A percentile compares a stretch with the other conserved stretches of the same genome.
Conservation (phyloP, 2,797 vertebrate genomes). For the Myotis findleyi region DNA sequence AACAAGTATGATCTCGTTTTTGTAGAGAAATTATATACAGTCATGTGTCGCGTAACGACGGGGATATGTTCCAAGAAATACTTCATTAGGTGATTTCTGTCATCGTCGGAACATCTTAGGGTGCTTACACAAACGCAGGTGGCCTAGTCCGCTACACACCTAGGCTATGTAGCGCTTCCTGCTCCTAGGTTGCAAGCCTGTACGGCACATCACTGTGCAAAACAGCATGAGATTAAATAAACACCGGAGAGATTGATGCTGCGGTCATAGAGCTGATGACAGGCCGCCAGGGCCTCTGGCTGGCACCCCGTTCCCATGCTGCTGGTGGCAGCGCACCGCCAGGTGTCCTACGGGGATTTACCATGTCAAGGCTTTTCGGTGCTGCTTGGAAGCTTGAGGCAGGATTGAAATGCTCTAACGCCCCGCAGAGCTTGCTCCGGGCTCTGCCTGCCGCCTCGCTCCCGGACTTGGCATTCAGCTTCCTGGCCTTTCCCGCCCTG, state of each 20-base stretch:
- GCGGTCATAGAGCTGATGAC: neutral
- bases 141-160: accelerated
- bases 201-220: neutral
- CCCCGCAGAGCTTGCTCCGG: neutral
- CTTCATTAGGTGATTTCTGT: neutral
- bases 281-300: neutral
- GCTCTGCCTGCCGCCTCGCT: neutral
- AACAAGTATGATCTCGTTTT: neutral
- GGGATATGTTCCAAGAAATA: neutral
- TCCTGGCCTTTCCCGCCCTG: neutral
- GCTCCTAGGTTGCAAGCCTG: neutral
- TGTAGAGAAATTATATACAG: neutral
- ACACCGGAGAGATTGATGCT: neutral
- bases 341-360: neutral
- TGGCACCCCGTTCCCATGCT: accelerated
- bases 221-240: neutral
- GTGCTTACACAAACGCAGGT: neutral
- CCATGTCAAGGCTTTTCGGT: neutral
- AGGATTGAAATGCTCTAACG: neutral
- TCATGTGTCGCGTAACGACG: neutral
- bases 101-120: accelerated
- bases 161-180: accelerated
- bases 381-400: neutral
- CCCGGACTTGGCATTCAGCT: neutral
- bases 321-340: neutral